phyloP scores from a whole-genome alignment of 2,888 invertebrate genomes.

The Lasioglossum calceatum region DNA sequence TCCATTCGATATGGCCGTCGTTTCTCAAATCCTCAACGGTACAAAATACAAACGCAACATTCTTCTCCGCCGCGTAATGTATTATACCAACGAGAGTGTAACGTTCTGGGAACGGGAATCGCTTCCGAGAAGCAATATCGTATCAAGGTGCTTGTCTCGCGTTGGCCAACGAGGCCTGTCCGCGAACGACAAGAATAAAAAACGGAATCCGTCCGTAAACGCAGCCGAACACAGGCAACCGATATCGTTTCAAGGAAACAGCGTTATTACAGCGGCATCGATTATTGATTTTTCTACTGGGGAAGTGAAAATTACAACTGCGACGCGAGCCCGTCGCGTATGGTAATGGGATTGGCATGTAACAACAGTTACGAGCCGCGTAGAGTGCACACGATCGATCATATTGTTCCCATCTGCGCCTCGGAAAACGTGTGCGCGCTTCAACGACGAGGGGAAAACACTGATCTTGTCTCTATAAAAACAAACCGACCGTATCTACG shows the following conservation, averaged over 20 bases:
- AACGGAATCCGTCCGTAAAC: slow-evolving; percentile 28
- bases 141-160: slow-evolving; percentile 16
- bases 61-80: slow-evolving; percentile 16
- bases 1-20: slow-evolving; percentile 50
- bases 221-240: slow-evolving; percentile 11
- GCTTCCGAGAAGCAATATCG: slow-evolving; percentile 55
- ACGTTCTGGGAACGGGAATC: slow-evolving; percentile 47
- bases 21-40: slow-evolving; percentile 56
- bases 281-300: slow-evolving; percentile 52
- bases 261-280: slow-evolving; percentile 35
- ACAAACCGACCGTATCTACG: slow-evolving; percentile 22
- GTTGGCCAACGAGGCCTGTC: slow-evolving; percentile 7
- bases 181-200: slow-evolving; percentile 36
- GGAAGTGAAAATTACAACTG: slow-evolving; percentile 43
- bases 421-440: background rate
- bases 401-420: background rate
- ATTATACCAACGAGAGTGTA: slow-evolving; percentile 21
- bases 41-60: slow-evolving; percentile 27
- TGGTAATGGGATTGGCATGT: slow-evolving; percentile 32
- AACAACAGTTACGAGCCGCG: slow-evolving; percentile 12
- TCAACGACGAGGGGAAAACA: background rate
- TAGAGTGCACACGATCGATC: slow-evolving; percentile 16
- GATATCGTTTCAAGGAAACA: slow-evolving; percentile 53
- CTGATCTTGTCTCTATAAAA: slow-evolving; percentile 1
- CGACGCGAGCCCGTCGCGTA: slow-evolving; percentile 18